These are phyloP conservation scores for Oryzias celebensis DNA, from an alignment of 2,113 vertebrate species.

Conservation along the genomic window DNA sequence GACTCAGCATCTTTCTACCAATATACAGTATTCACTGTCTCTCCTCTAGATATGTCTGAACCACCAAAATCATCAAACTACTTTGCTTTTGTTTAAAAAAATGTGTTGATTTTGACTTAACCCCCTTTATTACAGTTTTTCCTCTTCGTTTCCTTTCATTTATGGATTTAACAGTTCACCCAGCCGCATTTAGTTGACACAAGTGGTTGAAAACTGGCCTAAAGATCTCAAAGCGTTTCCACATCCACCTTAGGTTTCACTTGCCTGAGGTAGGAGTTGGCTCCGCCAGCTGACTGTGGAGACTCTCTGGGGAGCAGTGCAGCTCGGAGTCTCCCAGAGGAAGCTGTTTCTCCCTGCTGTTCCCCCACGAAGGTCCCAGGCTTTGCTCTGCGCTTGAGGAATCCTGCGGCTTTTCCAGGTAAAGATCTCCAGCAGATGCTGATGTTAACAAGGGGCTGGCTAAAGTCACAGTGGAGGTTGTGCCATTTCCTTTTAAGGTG, in stretches of 20 bases:
- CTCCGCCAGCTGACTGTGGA: conserved; percentile 72
- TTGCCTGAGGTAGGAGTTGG: conserved; percentile 75
- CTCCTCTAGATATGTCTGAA: no score
- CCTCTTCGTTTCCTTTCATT: no score
- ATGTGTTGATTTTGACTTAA: no score
- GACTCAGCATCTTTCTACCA: no score
- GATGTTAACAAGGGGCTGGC: conserved; percentile 53
- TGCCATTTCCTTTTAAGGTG: conserved; percentile 35
- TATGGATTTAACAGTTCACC: no score
- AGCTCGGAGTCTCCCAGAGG: conserved; percentile 48
- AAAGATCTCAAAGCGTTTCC: no score
- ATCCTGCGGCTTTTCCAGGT: conserved; percentile 45
- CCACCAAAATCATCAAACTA: no score
- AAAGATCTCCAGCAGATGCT: conserved; percentile 52
- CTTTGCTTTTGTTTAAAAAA: no score
- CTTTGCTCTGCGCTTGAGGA: conserved; percentile 29
- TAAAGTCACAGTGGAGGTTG: conserved; percentile 28
- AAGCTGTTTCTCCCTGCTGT: conserved; percentile 61
- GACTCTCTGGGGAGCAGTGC: conserved; percentile 67
- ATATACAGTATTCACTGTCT: no score
- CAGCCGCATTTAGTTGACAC: no score
- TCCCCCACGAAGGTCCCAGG: conserved; percentile 52
- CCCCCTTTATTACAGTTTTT: no score
- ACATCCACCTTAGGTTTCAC: conserved; percentile 5
- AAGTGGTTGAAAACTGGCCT: no score